Evolutionary conservation across 2,113 vertebrate species (phyloP), one percentile per base, ranked within the genome.

Genomic region (Eidolon helvum): DNA sequence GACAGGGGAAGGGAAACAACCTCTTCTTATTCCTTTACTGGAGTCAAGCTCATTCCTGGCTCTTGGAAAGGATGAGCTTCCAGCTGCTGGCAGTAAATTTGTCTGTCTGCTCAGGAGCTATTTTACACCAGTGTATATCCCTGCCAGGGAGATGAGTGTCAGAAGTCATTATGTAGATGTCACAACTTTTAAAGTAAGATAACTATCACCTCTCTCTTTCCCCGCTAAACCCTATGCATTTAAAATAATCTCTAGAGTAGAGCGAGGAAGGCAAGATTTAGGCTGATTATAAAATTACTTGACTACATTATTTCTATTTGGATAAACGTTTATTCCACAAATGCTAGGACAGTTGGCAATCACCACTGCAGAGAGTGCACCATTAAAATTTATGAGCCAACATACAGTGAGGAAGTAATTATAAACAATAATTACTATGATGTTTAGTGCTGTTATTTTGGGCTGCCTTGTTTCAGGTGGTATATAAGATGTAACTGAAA

Each of bases 381-480:
- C 71, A 95, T 98, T 94, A 98, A 97, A 96, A 97, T 97, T 59
- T 78, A 97, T 97, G 93, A 97, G 78, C 93, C 78, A 86, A 59
- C 72, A 65, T 91, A 87, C 69, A 1, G 1, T 11, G 68, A 91
- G 93, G 94, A 97, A 96, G 87, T 97, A 97, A 98, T 98, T 97
- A 97, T 96, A 90, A 96, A 57, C 96, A 96, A 95, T 95, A 98
- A 97, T 97, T 92, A 93, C 90, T 90, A 18, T 63, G 88, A 55
- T 69, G 78, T n/a, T 93, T 26, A 57, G 5, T 86, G 77, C 40
- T 84, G 14, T 57, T 88, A 92, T 97, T 94, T 95, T 48, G 77
- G 82, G 55, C 74, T 75, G 68, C 26, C n/a, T 92, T 86, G 85
- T 66, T 92, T 96, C 88, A 91, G 90, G 87, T 97, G 43, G 28